Percentiles rank a stretch among this genome's conserved stretches.
Conservation (phyloP, 2,797 vertebrate genomes). For the Carcharodon carcharias region DNA sequence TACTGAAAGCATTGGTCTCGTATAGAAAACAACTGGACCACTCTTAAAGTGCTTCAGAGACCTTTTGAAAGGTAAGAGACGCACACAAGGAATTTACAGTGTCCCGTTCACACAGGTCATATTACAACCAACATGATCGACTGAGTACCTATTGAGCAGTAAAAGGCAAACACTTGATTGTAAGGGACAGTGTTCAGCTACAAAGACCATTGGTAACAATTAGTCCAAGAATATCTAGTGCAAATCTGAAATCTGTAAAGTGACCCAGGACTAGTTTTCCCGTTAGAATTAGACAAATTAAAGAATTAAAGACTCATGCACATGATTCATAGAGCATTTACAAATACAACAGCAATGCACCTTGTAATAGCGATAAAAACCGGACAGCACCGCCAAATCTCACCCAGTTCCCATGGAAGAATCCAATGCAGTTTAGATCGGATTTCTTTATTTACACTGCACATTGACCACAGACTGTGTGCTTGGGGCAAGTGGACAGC, state of each 20-base stretch:
- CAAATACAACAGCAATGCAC: not conserved
- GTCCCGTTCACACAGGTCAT: not conserved
- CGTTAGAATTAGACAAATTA: not conserved
- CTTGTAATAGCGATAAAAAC: not conserved
- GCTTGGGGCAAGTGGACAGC: not conserved
- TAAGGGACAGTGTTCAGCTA: too few species aligned
- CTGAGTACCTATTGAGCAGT: not conserved
- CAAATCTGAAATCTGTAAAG: not conserved
- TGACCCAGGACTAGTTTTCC: not conserved
- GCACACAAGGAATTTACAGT: not conserved
- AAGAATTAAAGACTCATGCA: not conserved
- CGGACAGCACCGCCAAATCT: too few species aligned
- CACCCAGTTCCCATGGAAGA: not conserved
- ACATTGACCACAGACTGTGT: too few species aligned
- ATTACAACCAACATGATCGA: not conserved
- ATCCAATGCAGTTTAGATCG: not conserved
- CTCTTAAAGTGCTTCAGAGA: not conserved
- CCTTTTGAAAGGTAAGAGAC: not conserved
- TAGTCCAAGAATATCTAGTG: not conserved
- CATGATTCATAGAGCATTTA: not conserved
- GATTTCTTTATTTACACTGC: not conserved
- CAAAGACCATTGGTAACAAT: not conserved
- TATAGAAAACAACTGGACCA: not conserved
- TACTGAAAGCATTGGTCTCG: not conserved
- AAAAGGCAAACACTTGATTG: not conserved